Percentiles rank a stretch among this genome's conserved stretches.
phyloP scores from a whole-genome alignment of 2,888 invertebrate species.

The Carcina quercana region DNA sequence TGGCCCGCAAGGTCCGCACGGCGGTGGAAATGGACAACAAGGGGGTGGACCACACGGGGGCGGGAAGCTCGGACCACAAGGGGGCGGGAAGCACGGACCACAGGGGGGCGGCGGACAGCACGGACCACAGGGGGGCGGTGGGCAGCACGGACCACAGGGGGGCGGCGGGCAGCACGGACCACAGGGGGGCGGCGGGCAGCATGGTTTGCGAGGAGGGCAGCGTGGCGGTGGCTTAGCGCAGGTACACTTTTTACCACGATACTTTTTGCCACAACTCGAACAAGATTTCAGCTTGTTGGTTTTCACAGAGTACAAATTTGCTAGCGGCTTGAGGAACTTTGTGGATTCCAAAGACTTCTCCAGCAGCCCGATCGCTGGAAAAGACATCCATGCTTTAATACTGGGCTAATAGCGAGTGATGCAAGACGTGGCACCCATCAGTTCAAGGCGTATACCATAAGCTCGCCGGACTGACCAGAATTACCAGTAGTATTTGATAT shows the following conservation, averaged over 20 bases:
- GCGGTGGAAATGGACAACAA: too few relatives aligned
- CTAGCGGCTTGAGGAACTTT: conserved; percentile 19
- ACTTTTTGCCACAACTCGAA: conserved; percentile 32
- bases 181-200: conserved; percentile 17
- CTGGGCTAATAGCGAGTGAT: too few relatives aligned
- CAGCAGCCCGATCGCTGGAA: conserved; percentile 39
- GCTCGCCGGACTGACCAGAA: too few relatives aligned
- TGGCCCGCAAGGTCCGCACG: too few relatives aligned
- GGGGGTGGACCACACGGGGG: too few relatives aligned
- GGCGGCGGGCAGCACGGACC: conserved; percentile 26
- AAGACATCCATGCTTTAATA: conserved; percentile 60
- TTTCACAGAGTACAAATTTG: conserved; percentile 31
- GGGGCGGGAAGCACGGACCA: conserved; percentile 23
- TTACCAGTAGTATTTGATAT: too few relatives aligned
- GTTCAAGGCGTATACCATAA: too few relatives aligned
- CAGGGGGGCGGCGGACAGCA: conserved; percentile 25
- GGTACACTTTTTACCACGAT: conserved; percentile 24
- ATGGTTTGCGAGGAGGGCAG: conserved; percentile 27
- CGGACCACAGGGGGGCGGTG: conserved; percentile 28
- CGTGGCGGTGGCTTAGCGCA: conserved; percentile 14
- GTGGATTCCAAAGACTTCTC: too few relatives aligned
- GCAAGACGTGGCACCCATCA: too few relatives aligned
- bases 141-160: conserved; percentile 26
- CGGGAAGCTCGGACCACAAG: conserved; percentile 20
- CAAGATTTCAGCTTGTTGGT: conserved; percentile 30